These are phyloP conservation scores for Dromius quadrimaculatus DNA, from an alignment of 2,888 invertebrate species.

Conservation along the genomic window DNA sequence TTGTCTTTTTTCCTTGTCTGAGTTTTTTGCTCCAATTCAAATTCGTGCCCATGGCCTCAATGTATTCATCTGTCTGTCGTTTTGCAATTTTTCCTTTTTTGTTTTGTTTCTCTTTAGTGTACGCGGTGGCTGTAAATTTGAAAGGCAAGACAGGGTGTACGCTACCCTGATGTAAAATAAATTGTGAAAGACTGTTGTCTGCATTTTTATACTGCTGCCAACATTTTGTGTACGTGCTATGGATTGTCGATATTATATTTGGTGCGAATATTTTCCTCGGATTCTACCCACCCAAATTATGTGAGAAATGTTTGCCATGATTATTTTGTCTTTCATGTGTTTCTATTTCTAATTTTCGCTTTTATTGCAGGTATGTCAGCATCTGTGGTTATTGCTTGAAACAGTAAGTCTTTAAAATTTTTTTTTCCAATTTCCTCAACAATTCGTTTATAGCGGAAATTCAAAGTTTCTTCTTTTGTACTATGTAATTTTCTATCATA, in stretches of 20 bases:
- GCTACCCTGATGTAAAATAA: constrained; percentile 49
- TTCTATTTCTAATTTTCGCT: too few relatives aligned
- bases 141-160: constrained; percentile 48
- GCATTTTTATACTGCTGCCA: constrained; percentile 46
- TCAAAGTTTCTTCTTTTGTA: too few relatives aligned
- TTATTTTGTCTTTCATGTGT: too few relatives aligned
- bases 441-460: too few relatives aligned
- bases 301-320: not conserved
- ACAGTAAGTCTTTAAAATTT: constrained; percentile 2
- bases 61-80: constrained; percentile 44
- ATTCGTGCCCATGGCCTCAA: constrained; percentile 21
- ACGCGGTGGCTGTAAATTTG: constrained; percentile 47
- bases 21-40: constrained; percentile 15
- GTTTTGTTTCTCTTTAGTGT: constrained; percentile 34
- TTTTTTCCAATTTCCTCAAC: too few relatives aligned
- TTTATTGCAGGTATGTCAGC: constrained; percentile 37
- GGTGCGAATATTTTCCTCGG: too few relatives aligned
- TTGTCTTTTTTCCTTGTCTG: constrained; percentile 1
- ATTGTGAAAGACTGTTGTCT: constrained; percentile 48
- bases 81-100: constrained; percentile 12
- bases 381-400: not conserved
- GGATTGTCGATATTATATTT: constrained; percentile 37
- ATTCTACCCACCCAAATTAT: too few relatives aligned
- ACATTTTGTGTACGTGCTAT: constrained; percentile 36
- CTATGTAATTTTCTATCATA: too few relatives aligned